Base-by-base conservation (phyloP, 2,888 invertebrate genomes). In the Conistra vaccinii region DNA sequence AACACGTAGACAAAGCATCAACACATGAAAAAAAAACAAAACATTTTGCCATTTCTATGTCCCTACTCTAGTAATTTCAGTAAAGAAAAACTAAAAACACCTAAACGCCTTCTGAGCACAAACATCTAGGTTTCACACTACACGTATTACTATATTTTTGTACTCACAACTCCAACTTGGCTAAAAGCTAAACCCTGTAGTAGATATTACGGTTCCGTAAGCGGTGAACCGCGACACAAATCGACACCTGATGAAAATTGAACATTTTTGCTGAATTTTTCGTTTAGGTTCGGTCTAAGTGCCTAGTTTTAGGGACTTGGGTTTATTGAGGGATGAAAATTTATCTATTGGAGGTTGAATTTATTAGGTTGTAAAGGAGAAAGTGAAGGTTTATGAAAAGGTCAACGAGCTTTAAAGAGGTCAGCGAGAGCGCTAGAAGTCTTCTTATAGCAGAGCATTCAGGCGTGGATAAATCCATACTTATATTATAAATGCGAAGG, bases 151-250 rank as follows among this genome's bases (percentile, higher is more conserved):
- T 20, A 32, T 32, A 65, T 39, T 65, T 39, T 65, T 42, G 9
- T 51, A 20, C 7, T 20, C 65, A 69, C 23, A 53, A 42, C 67
- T 32, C 26, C n/a, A 23, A 58, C 69, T 71, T 66, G 57, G 79
- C 84, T 90, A 88, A 90, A 89, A 91, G 90, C 89, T 71, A 85
- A 90, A 84, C 78, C 84, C 72, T 91, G 91, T 90, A 84, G 67
- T 77, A 78, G 81, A 85, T 85, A 83, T 84, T 84, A 78, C 69
- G 70, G 71, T 74, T 76, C 69, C 79, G 77, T 73, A 71, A 23
- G 83, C 83, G 58, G 29, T 12, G 72, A 87, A 85, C 88, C 89
- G 78, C 72, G 76, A 85, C 69, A 85, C 80, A 85, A 85, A 84
- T 87, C 69, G 81, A 82, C 79, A 78, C 76, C 86, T 87, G 74